Conservation (phyloP, 2,113 vertebrate species). For the Alces alces region DNA sequence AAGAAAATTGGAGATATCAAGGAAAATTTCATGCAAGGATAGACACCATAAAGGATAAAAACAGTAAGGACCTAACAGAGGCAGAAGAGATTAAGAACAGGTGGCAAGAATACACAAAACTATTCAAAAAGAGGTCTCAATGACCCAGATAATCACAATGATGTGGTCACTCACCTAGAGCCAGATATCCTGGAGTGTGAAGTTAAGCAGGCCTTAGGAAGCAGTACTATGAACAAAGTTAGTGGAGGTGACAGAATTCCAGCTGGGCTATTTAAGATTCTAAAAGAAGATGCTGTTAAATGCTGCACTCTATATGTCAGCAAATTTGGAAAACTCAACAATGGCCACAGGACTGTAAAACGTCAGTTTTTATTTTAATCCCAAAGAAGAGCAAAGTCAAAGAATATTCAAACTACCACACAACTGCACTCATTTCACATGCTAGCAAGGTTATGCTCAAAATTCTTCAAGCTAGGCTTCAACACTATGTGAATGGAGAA, state of each 20-base stretch:
- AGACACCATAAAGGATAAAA: not conserved
- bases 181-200: not conserved
- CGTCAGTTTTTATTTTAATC: not conserved
- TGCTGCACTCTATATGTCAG: not conserved
- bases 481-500: not conserved
- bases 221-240: not conserved
- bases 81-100: not conserved
- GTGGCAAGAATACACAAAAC: not conserved
- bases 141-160: not conserved
- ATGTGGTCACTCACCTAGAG: not conserved
- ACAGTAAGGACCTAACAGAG: not conserved
- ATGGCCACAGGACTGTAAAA: not conserved
- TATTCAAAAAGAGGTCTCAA: not conserved
- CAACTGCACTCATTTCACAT: not conserved
- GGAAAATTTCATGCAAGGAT: not conserved
- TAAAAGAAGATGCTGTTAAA: not conserved
- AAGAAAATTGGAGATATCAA: not conserved
- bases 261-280: not conserved
- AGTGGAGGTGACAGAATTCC: not conserved
- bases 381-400: not conserved
- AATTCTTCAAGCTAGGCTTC: not conserved
- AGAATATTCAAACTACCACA: not conserved
- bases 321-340: not conserved
- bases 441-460: not conserved
- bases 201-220: not conserved